Evolutionary conservation across 2,797 vertebrate genomes (phyloP), one percentile per base, ranked within the genome.

Genomic region (Rhinatrema bivittatum): DNA sequence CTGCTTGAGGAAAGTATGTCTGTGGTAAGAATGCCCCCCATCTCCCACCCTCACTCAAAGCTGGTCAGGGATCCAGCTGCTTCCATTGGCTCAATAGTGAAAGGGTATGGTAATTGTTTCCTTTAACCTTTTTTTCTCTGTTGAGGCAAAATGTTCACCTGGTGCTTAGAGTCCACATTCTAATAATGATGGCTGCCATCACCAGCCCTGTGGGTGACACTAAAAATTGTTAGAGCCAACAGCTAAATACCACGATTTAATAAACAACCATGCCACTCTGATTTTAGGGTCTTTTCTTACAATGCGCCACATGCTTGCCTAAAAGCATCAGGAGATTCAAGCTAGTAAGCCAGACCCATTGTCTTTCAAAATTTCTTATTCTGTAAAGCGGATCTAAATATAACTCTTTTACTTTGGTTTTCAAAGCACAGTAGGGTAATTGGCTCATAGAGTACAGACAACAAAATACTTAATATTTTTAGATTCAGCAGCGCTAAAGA

Each of bases 281-380:
- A 83, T 85, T 84, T 82, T 82, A 64, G 72, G 78, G 68, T 76
- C 71, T 62, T 74, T 81, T 81, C 36, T 76, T 85, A 69, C 70
- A 70, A 63, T 72, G 77, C 79, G 74, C 80, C 58, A 5, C 68
- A 75, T 74, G 79, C 74, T 70, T 70, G 80, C 81, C 65, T 70
- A 16, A 80, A 80, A 82, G 62, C 79, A 78, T 82, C 78, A 72
- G 76, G 72, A 80, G 68, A 43, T 73, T 71, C 51, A 18, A 41
- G 70, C 64, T 74, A 67, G 66, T 58, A 44, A 74, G 79, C 79
- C 78, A 82, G 69, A 56, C 56, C 59, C 62, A 81, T 85, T 85
- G 81, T 86, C 81, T 85, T 78, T 81, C 67, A 75, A 80, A 82
- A 82, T 82, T 78, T 80, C 73, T 76, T 70, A 72, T 76, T 76